Evolutionary conservation across 2,888 invertebrate genomes (phyloP).

Genomic region (Nomada fabriciana): DNA sequence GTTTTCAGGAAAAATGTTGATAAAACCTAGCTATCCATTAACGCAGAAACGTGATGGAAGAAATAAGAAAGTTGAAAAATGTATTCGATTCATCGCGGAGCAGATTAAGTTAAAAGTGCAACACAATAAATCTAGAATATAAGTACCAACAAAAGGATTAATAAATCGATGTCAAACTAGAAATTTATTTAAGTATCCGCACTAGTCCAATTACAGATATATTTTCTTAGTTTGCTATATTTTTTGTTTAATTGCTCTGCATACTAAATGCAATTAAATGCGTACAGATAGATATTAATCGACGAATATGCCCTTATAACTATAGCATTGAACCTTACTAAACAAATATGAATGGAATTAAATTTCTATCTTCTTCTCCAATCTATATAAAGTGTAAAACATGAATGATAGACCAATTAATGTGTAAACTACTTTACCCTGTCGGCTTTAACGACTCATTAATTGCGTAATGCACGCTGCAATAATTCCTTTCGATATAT

Average conservation of each 20-base stretch:
- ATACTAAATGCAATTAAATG: neutral
- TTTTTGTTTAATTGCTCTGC: neutral
- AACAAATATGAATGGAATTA: neutral
- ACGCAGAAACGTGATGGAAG: too few relatives aligned
- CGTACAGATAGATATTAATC: neutral
- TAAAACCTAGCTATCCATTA: too few relatives aligned
- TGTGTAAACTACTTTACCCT: neutral
- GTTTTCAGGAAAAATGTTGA: too few relatives aligned
- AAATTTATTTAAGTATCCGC: neutral
- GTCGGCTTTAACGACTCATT: neutral
- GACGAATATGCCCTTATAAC: neutral
- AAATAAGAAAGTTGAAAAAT: too few relatives aligned
- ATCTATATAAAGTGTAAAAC: neutral
- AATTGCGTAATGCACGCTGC: neutral
- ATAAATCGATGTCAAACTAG: too few relatives aligned
- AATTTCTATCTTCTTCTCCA: neutral
- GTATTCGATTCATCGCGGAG: too few relatives aligned
- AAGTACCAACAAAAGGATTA: too few relatives aligned
- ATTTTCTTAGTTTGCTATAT: neutral
- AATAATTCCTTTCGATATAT: neutral
- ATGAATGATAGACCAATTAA: neutral
- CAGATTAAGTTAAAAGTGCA: too few relatives aligned
- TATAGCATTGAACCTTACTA: neutral
- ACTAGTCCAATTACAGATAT: neutral
- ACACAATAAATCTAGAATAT: too few relatives aligned